phyloP scores from a whole-genome alignment of 2,113 vertebrate genomes.

The Tapirus terrestris region DNA sequence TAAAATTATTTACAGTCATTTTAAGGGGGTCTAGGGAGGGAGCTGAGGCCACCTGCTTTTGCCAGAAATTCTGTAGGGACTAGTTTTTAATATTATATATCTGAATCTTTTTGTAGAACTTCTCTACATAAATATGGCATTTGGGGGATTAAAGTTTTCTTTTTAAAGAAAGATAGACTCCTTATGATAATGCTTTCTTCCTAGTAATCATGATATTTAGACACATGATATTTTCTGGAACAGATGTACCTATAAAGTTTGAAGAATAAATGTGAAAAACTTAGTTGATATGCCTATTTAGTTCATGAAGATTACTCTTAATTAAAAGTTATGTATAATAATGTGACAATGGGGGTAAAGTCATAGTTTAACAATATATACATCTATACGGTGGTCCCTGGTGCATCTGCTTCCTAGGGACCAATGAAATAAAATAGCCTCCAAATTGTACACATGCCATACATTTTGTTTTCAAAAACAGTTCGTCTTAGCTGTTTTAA shows the following conservation, averaged over 20 bases:
- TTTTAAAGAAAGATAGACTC: conserved; percentile 55
- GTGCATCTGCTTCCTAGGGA: neutral
- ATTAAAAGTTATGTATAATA: neutral
- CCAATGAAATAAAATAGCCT: neutral
- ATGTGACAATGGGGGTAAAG: fast-evolving
- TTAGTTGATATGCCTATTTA: neutral
- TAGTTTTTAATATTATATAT: neutral
- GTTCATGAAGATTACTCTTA: neutral
- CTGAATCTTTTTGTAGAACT: neutral
- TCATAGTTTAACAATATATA: neutral
- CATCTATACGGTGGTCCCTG: neutral
- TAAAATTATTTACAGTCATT: neutral
- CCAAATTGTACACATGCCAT: neutral
- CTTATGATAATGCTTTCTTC: conserved; percentile 32
- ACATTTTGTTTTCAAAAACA: neutral
- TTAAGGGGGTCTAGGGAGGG: neutral
- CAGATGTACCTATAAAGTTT: conserved; percentile 10
- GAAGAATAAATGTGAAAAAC: conserved; percentile 46
- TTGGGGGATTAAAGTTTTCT: conserved; percentile 15
- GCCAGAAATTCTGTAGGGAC: neutral
- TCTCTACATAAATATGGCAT: neutral
- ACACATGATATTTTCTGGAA: conserved; percentile 52
- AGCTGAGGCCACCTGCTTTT: neutral
- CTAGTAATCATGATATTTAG: conserved; percentile 50
- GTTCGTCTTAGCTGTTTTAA: neutral